Percentiles rank a stretch among this genome's conserved stretches.
phyloP scores from a whole-genome alignment of 2,113 vertebrate genomes.

The Rhagologus leucostigma region DNA sequence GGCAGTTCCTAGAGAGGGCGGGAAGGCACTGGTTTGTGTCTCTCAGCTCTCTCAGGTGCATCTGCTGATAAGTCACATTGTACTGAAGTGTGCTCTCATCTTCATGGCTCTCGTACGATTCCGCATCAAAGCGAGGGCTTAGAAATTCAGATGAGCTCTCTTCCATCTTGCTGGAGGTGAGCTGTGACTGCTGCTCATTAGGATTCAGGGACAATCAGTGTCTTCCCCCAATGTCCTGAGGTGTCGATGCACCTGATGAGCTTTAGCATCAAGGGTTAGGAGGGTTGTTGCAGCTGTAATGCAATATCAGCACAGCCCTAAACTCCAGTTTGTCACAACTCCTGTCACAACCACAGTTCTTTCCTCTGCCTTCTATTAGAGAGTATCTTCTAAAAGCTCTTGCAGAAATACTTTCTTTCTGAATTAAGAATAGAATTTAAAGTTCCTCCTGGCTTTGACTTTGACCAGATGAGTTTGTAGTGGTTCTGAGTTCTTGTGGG shows the following conservation, averaged over 20 bases:
- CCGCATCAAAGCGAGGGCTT: fast-evolving
- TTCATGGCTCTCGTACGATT: not conserved
- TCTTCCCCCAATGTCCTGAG: not conserved
- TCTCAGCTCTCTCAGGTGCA: not conserved
- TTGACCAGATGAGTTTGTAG: not conserved
- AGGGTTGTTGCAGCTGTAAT: not conserved
- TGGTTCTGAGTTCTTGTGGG: not conserved
- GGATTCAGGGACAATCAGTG: not conserved
- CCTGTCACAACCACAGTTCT: not conserved
- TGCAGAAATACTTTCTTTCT: not conserved
- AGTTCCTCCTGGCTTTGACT: not conserved
- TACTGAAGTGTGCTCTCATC: not conserved
- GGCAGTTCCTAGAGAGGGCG: not conserved
- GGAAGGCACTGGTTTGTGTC: not conserved
- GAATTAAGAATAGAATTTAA: not conserved
- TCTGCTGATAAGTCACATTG: not conserved
- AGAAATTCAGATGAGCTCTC: not conserved
- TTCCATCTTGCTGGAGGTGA: not conserved
- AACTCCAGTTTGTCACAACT: not conserved
- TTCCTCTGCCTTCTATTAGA: not conserved
- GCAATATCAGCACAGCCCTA: not conserved
- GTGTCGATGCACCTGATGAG: not conserved
- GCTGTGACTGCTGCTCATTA: not conserved
- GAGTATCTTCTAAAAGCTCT: not conserved
- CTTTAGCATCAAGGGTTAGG: not conserved